These are phyloP conservation scores for Vulpes vulpes DNA, from an alignment of 2,113 vertebrate genomes.

Conservation along the genomic window DNA sequence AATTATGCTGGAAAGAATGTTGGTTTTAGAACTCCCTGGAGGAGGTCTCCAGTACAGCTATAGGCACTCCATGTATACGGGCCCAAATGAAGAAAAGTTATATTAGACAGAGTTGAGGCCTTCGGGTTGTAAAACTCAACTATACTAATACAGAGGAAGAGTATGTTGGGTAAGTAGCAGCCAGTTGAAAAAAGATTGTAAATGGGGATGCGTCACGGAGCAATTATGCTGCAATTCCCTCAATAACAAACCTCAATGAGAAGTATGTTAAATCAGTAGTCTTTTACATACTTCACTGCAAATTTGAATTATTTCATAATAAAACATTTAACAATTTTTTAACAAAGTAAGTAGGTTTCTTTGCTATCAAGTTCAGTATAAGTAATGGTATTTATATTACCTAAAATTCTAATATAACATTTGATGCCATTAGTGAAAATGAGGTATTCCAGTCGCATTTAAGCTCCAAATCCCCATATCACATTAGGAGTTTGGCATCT, in stretches of 20 bases:
- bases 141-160: not conserved
- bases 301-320: not conserved
- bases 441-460: not conserved
- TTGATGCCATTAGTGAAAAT: not conserved
- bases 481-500: not conserved
- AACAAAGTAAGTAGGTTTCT: not conserved
- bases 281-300: not conserved
- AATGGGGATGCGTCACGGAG: not conserved
- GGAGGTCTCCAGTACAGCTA: not conserved
- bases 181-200: not conserved
- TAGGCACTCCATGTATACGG: not conserved
- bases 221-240: not conserved
- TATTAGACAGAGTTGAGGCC: not conserved
- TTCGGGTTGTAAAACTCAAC: constrained; percentile 14
- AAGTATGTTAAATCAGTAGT: not conserved
- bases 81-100: not conserved
- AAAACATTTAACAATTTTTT: not conserved
- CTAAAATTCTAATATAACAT: not conserved
- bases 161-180: not conserved
- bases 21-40: constrained; percentile 41
- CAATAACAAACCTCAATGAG: not conserved
- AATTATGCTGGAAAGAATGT: not conserved
- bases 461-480: not conserved
- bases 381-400: not conserved
- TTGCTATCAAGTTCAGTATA: not conserved